A percentile compares a stretch with the other conserved stretches of the same genome.
These are phyloP conservation scores for Drosophila paramelanica DNA, from an alignment of 2,888 invertebrate genomes.

Conservation along the genomic window DNA sequence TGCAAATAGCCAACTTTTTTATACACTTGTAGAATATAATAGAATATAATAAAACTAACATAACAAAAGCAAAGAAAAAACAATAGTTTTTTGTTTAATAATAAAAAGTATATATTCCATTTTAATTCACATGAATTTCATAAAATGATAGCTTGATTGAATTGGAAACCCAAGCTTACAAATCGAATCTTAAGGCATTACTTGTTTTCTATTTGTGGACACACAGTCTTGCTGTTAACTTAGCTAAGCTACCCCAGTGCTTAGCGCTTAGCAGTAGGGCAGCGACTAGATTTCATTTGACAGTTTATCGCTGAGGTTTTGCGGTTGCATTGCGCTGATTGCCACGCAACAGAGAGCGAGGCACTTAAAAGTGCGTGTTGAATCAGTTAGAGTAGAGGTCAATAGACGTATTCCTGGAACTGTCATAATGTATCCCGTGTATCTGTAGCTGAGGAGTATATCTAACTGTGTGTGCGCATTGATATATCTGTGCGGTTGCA, in stretches of 20 bases:
- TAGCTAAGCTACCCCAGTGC: conserved; percentile 6
- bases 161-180: no score
- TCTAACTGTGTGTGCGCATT: conserved; percentile 5
- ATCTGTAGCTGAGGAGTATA: conserved; percentile 7
- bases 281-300: conserved; percentile 57
- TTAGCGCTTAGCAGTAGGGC: neutral
- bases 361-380: conserved; percentile 19
- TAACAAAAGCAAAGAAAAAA: no score
- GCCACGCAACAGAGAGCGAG: conserved; percentile 14
- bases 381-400: conserved; percentile 39
- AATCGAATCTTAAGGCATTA: no score
- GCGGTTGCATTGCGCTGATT: conserved; percentile 53
- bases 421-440: conserved; percentile 8
- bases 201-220: no score
- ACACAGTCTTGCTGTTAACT: neutral
- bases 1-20: conserved; percentile 19
- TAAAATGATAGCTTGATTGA: no score
- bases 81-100: neutral
- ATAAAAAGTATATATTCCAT: neutral
- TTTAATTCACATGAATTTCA: no score
- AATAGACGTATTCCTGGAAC: conserved; percentile 53
- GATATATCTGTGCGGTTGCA: conserved; percentile 29
- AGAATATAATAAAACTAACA: neutral
- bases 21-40: conserved; percentile 20
- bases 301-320: conserved; percentile 60